phyloP scores from a whole-genome alignment of 1,140 invertebrate genomes.

The Aphaenogaster ashmeadi region DNA sequence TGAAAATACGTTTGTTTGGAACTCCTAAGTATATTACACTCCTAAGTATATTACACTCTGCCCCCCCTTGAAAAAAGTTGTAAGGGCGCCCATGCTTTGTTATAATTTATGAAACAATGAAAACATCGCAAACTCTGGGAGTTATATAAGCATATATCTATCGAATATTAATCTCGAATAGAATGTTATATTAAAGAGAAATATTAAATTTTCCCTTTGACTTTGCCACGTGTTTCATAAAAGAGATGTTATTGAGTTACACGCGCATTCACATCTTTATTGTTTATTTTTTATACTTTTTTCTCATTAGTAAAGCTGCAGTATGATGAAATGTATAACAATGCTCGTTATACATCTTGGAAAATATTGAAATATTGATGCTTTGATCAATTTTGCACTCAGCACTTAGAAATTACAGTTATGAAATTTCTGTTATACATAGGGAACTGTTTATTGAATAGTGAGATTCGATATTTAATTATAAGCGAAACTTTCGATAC shows the following conservation, averaged over 20 bases:
- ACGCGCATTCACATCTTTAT: neutral
- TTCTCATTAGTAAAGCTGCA: neutral
- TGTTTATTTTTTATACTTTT: neutral
- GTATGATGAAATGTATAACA: neutral
- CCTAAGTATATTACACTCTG: no score
- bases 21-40: no score
- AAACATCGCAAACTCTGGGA: neutral
- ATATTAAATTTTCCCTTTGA: neutral
- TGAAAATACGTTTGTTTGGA: no score
- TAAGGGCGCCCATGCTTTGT: no score
- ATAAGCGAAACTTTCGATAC: neutral
- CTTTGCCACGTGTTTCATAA: neutral
- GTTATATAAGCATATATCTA: neutral
- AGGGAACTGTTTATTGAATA: slow-evolving; percentile 4
- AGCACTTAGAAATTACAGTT: neutral
- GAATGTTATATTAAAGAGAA: neutral
- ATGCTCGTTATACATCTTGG: neutral
- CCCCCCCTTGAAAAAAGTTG: no score
- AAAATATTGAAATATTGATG: slow-evolving; percentile 9
- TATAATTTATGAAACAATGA: no score
- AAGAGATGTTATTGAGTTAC: neutral
- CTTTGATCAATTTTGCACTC: neutral
- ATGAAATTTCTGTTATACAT: neutral
- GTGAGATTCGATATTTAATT: neutral
- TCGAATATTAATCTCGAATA: neutral